Evolutionary conservation across 2,113 vertebrate species (phyloP).

Genomic region (Charina bottae): DNA sequence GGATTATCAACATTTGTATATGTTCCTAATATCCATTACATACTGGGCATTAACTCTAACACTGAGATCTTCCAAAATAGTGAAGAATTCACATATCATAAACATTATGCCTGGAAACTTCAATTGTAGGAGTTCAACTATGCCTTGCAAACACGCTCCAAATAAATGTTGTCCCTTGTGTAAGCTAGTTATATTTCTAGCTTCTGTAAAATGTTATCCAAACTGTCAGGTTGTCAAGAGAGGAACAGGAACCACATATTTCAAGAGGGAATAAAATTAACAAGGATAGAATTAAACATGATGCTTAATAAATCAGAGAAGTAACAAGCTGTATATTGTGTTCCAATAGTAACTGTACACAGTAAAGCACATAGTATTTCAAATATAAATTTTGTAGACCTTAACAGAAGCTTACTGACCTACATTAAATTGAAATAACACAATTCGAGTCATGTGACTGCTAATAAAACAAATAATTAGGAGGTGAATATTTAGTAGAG

Average conservation of each 20-base stretch:
- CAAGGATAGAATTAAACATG: conserved; percentile 33
- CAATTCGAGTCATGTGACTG: not conserved
- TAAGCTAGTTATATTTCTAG: conserved; percentile 6
- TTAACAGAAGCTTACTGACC: not conserved
- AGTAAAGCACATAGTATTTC: not conserved
- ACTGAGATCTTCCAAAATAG: not conserved
- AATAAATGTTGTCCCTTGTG: not conserved
- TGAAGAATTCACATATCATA: not conserved
- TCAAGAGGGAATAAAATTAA: conserved; percentile 32
- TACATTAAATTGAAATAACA: not conserved
- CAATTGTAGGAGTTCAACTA: not conserved
- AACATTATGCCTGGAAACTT: not conserved
- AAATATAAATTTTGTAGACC: not conserved
- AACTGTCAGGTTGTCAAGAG: conserved; percentile 32
- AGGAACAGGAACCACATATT: not conserved
- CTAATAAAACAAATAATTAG: not conserved
- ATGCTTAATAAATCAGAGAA: conserved; percentile 16
- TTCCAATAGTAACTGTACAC: not conserved
- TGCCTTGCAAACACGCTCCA: not conserved
- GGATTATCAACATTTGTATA: not conserved
- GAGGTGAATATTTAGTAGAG: not conserved
- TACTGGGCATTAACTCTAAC: not conserved
- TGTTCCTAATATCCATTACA: not conserved
- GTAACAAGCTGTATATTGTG: conserved; percentile 4
- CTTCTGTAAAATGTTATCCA: conserved; percentile 28